Evolutionary conservation across 2,888 invertebrate genomes (phyloP), one percentile per base, ranked within the genome.

Genomic region (Drosophila rubida): DNA sequence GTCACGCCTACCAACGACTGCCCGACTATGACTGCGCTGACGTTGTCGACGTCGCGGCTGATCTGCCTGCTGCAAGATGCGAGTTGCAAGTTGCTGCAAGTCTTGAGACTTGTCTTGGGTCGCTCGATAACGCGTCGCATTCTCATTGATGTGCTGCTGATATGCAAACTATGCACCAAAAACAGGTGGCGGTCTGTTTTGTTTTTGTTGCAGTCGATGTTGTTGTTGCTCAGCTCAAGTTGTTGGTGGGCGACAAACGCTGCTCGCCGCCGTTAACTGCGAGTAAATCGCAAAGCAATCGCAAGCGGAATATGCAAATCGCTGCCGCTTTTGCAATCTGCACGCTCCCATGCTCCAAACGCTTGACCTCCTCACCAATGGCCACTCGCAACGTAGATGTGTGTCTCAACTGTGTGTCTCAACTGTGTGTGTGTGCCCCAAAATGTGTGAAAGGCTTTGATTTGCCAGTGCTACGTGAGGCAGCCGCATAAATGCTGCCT

Each of bases 311-410:
- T 82, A 86, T 82, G 87, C 84, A 86, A 82, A 82, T 82, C 78
- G 65, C 37, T 70, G 69, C 58, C 59, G 69, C 74, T 85, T 86
- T 67, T 70, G 86, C 69, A 81, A 81, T 82, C 73, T 68, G 62
- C 77, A 63, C 54, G 62, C 80, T 85, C 81, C 80, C 85, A 81
- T 82, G 80, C 80, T 75, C 86, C 69, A 32, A 32, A 39, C 57
- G 70, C 49, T 77, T 82, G 84, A 82, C 84, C 82, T 54, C 84
- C 87, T 54, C 53, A 22, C 39, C 45, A 60, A 37, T 53, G 44
- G 9, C 13, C 44, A 45, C 13, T 42, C 27, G 9, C 8, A n/a
- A 8, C 16, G 19, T 32, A n/a, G n/a, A n/a, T 23, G 4, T 8
- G 30, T 19, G 19, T n/a, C n/a, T 9, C 5, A 11, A 9, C 6